Conservation (phyloP, 2,113 vertebrate species). For the Eretmochelys imbricata region DNA sequence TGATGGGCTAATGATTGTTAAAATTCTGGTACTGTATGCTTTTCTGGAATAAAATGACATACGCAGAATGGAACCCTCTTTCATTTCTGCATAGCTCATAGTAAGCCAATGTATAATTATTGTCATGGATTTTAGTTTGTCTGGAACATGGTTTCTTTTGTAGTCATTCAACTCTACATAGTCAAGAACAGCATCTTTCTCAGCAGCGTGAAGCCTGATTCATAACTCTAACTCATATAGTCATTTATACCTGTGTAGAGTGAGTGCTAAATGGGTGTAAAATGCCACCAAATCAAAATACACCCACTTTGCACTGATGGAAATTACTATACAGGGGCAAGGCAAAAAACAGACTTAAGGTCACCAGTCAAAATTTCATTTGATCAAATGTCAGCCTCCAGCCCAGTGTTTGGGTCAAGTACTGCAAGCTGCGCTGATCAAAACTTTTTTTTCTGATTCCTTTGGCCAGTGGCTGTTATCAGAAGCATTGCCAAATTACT, state of each 20-base stretch:
- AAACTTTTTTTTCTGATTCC: neutral
- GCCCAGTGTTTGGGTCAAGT: conserved; percentile 14
- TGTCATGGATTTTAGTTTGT: neutral
- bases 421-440: conserved; percentile 39
- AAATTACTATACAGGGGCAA: neutral
- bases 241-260: neutral
- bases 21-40: neutral
- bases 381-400: neutral
- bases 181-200: neutral
- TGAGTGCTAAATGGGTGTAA: neutral
- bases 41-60: neutral
- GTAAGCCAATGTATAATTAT: neutral
- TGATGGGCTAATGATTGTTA: neutral
- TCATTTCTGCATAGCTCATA: neutral
- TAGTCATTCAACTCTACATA: neutral
- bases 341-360: neutral
- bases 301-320: neutral
- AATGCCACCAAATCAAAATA: neutral
- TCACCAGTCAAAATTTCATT: conserved; percentile 1
- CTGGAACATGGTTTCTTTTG: neutral
- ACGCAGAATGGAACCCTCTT: neutral
- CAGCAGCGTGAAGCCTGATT: neutral
- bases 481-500: conserved; percentile 51
- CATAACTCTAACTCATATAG: neutral
- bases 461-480: conserved; percentile 42